phyloP scores from a whole-genome alignment of 2,113 vertebrate genomes.

The Piaya cayana region DNA sequence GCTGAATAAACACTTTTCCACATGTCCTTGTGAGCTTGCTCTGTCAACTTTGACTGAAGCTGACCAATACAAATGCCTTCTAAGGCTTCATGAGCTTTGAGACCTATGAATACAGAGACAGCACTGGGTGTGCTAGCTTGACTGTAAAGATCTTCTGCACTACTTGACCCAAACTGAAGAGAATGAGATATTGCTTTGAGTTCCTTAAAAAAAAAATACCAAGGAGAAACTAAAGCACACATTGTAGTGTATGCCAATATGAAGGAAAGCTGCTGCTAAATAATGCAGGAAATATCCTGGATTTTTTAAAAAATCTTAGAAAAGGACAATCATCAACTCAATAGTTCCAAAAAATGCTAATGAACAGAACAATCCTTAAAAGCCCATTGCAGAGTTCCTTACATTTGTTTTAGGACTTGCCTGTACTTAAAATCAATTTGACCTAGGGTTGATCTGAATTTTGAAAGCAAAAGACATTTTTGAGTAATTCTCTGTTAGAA shows the following conservation, averaged over 20 bases:
- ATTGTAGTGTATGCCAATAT: neutral
- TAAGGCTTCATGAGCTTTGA: neutral
- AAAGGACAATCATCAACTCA: neutral
- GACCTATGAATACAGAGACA: neutral
- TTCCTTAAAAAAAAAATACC: neutral
- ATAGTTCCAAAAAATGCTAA: neutral
- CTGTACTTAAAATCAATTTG: neutral
- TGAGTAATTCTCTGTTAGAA: neutral
- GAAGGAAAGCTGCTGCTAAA: neutral
- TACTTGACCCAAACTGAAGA: neutral
- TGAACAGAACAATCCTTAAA: neutral
- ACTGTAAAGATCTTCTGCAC: neutral
- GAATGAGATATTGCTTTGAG: neutral
- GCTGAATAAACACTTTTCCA: neutral
- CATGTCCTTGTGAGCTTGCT: neutral
- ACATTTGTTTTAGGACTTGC: neutral
- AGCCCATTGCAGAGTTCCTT: neutral
- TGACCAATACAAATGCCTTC: neutral
- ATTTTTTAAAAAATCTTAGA: neutral
- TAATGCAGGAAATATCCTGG: neutral
- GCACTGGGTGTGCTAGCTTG: too few species aligned
- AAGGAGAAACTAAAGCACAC: neutral
- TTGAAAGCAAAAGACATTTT: neutral
- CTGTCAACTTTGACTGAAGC: neutral
- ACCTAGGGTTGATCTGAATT: neutral